Conservation (phyloP, 2,797 vertebrate genomes). For the Petrocephalus schoutedeni region DNA sequence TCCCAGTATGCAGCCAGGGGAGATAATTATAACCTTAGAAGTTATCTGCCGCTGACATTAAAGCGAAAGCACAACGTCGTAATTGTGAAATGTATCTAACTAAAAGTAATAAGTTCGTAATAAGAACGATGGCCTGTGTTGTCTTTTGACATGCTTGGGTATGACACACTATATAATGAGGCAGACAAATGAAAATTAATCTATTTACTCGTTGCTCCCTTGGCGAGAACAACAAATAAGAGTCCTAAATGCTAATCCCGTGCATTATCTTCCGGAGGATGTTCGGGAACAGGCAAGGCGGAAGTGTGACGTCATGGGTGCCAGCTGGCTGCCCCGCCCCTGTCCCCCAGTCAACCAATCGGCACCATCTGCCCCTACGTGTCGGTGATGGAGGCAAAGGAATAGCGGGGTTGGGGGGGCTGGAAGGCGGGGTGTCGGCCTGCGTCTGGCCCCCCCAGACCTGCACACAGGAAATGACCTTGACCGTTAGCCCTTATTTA, state of each 20-base stretch:
- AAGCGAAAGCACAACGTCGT: conserved; percentile 57
- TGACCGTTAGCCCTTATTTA: background rate
- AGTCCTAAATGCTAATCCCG: conserved; percentile 41
- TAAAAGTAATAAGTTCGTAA: conserved; percentile 61
- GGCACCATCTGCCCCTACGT: background rate
- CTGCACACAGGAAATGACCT: background rate
- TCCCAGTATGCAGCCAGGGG: conserved; percentile 63
- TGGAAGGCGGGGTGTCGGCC: background rate
- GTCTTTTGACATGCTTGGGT: conserved; percentile 55
- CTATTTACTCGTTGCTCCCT: conserved; percentile 9
- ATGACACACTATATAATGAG: conserved; percentile 49
- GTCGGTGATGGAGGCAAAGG: background rate
- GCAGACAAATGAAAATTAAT: conserved; percentile 53
- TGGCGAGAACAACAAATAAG: conserved; percentile 31
- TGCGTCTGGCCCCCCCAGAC: background rate
- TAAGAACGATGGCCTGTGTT: conserved; percentile 47
- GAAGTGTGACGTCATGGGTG: conserved; percentile 55
- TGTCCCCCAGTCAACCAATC: conserved; percentile 24
- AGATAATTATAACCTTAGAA: conserved; percentile 68
- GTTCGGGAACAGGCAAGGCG: conserved; percentile 48
- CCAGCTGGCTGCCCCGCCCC: conserved; percentile 24
- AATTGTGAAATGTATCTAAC: conserved; percentile 62
- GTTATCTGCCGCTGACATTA: conserved; percentile 67
- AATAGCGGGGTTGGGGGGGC: background rate
- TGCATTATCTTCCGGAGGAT: conserved; percentile 41